phyloP scores from a whole-genome alignment of 2,797 vertebrate species.

The Phoeniculus purpureus region DNA sequence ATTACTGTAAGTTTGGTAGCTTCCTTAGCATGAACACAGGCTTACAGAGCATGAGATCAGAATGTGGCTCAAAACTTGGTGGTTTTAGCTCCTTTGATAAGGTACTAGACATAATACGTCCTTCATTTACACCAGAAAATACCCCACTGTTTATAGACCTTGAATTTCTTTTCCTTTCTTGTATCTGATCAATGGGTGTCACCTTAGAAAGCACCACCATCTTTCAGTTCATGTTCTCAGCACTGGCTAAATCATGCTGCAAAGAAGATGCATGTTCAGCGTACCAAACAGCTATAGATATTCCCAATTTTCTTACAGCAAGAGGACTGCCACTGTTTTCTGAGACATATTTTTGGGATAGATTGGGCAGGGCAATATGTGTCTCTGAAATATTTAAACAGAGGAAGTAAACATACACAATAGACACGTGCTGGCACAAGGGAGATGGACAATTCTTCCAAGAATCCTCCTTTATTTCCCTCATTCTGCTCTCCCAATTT shows the following conservation, averaged over 20 bases:
- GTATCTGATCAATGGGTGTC: not conserved
- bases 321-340: not conserved
- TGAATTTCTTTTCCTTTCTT: not conserved
- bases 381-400: not conserved
- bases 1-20: not conserved
- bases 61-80: not conserved
- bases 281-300: not conserved
- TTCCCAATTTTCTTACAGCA: accelerated
- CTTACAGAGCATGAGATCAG: not conserved
- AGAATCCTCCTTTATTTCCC: not conserved
- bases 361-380: not conserved
- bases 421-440: not conserved
- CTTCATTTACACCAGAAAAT: not conserved
- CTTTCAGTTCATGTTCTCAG: not conserved
- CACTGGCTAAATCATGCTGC: not conserved
- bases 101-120: not conserved
- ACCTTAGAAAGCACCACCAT: not conserved
- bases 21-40: not conserved
- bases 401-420: not conserved
- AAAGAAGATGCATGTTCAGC: not conserved
- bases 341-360: not conserved
- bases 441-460: not conserved
- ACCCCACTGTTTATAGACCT: not conserved
- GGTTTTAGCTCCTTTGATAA: not conserved
- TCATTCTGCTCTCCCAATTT: not conserved